phyloP scores from a whole-genome alignment of 2,113 vertebrate species.

The Zosterops borbonicus region DNA sequence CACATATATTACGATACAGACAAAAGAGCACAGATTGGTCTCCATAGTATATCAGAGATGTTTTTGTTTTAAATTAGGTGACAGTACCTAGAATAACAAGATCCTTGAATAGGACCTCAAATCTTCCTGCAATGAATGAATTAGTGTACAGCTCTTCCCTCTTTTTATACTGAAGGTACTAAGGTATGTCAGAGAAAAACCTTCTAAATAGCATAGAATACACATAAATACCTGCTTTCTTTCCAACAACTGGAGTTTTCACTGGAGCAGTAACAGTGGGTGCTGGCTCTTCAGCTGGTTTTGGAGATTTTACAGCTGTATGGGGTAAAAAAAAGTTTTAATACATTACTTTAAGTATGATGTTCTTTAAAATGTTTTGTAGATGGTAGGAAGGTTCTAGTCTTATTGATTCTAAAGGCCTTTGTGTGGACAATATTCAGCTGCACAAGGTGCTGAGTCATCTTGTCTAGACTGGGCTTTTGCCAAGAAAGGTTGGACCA shows the following conservation, averaged over 20 bases:
- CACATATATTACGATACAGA: neutral
- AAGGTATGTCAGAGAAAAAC: neutral
- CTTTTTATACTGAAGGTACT: neutral
- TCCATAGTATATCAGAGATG: neutral
- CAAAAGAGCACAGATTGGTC: neutral
- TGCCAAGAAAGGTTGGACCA: neutral
- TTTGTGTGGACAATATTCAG: neutral
- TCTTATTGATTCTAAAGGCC: neutral
- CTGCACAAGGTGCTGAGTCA: neutral
- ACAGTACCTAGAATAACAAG: neutral
- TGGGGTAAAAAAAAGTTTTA: neutral
- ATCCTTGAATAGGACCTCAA: neutral
- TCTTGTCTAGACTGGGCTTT: neutral
- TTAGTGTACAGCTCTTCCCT: neutral
- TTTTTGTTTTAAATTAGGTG: neutral
- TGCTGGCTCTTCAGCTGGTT: constrained; percentile 73
- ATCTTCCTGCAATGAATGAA: neutral
- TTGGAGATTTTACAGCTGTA: constrained; percentile 74
- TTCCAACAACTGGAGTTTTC: constrained; percentile 85
- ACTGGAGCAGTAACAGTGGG: constrained; percentile 77
- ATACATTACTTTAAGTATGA: neutral
- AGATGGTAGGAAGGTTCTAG: neutral
- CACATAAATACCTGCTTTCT: constrained; percentile 86
- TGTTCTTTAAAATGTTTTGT: neutral
- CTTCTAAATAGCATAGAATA: neutral